Conservation (phyloP, 1,140 invertebrate species). For the Pseudomyrmex dendroicus region DNA sequence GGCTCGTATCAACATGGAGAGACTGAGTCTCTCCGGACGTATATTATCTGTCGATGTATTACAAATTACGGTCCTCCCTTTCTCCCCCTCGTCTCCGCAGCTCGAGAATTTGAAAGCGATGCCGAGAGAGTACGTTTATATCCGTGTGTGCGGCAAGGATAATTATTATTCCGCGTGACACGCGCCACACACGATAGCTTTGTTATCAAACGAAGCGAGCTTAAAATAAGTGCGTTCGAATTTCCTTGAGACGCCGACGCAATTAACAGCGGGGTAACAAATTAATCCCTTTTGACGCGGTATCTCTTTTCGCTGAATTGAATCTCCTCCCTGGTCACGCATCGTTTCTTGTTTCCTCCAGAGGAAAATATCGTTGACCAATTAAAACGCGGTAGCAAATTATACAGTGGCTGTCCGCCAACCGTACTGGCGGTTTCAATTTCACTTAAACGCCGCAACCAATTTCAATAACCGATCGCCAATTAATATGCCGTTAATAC, state of each 20-base stretch:
- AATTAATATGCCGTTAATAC: conserved; percentile 50
- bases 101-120: conserved; percentile 50
- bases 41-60: conserved; percentile 46
- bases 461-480: conserved; percentile 35
- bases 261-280: conserved; percentile 34
- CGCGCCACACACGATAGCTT: conserved; percentile 50
- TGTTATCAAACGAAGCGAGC: conserved; percentile 27
- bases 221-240: not conserved
- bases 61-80: conserved; percentile 27
- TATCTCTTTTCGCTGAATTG: conserved; percentile 23
- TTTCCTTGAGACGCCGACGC: not conserved
- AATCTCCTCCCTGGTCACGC: conserved; percentile 27
- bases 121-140: not conserved
- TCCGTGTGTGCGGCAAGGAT: conserved; percentile 8
- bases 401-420: conserved; percentile 34
- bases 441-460: conserved; percentile 29
- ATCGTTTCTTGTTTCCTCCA: conserved; percentile 24
- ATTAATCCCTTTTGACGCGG: conserved; percentile 35
- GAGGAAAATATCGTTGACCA: conserved; percentile 37
- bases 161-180: conserved; percentile 53
- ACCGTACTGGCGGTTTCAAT: conserved; percentile 24
- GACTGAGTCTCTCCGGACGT: not conserved
- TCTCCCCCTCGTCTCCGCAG: too few species aligned
- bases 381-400: conserved; percentile 58
- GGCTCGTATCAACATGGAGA: not conserved